phyloP scores from a whole-genome alignment of 1,140 invertebrate species.

The Ceratosolen fusciceps region DNA sequence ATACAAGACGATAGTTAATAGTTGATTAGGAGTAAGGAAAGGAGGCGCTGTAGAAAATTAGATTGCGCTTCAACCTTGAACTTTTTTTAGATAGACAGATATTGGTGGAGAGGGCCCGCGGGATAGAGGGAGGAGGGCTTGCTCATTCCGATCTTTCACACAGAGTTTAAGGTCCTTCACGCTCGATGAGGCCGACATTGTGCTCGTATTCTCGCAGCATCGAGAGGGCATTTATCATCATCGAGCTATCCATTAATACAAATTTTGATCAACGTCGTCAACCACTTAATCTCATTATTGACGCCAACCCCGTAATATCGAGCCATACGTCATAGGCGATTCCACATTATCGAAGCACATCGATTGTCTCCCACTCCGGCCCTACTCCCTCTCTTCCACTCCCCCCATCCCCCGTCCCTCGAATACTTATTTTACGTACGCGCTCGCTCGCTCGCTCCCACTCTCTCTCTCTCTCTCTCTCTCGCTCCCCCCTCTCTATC shows the following conservation, averaged over 20 bases:
- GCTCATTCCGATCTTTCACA: not conserved
- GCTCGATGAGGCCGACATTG: not conserved
- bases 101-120: too few relatives aligned
- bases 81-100: too few relatives aligned
- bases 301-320: not conserved
- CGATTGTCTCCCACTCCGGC: not conserved
- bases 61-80: not conserved
- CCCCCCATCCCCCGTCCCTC: too few relatives aligned
- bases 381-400: too few relatives aligned
- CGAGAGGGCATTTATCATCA: not conserved
- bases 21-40: too few relatives aligned
- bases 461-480: too few relatives aligned
- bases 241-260: not conserved
- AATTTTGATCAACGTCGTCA: not conserved
- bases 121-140: not conserved
- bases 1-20: too few relatives aligned
- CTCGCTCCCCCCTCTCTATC: too few relatives aligned
- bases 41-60: too few relatives aligned
- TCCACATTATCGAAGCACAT: not conserved
- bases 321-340: not conserved
- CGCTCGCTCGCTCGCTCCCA: not conserved
- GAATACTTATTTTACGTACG: too few relatives aligned
- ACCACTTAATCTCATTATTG: not conserved
- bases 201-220: not conserved
- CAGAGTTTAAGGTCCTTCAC: not conserved